Evolutionary conservation across 2,888 invertebrate species (phyloP), one percentile per base, ranked within the genome.

Genomic region (Spodoptera littoralis): DNA sequence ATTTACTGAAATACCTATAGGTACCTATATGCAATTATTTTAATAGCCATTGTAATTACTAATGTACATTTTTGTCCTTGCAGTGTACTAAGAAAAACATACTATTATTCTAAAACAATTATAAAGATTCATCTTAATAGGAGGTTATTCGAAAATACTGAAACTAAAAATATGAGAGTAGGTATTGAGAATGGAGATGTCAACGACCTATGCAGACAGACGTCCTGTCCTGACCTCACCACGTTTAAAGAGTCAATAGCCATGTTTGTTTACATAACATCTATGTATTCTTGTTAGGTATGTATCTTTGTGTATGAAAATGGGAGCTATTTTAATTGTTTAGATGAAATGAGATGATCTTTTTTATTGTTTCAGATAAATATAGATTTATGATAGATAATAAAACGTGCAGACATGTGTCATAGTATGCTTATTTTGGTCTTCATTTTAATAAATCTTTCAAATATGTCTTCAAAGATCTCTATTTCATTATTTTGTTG

Each of bases 241-340:
- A 42, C 44, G 24, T 50, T 47, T 44, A 47, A 30, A 1, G 50
- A 60, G 70, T 70, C 75, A 75, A 59, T 70, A 59, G 47, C 64
- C 49, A 49, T 42, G 18, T 12, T 58, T 56, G 42, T 69, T 56
- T 53, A 65, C 12, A 22, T 27, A 45, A 9, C 48, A 8, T 27
- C 6, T 41, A 11, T 30, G 8, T 13, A 1, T 12, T 12, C 2
- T n/a, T 45, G 13, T 12, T 12, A n/a, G 24, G 47, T 52, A 11
- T 27, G 27, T 27, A 27, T 27, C 27, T 27, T 27, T 27, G 27
- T 3, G 27, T 27, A 27, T 27, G 2, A 27, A 3, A 27, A 4
- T 27, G 27, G 27, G 27, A 3, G 27, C 27, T 27, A 27, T 5
- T 27, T 27, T 27, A 3, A 4, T 27, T 27, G 27, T 27, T 27